Evolutionary conservation across 2,888 invertebrate genomes (phyloP), one percentile per base, ranked within the genome.

Genomic region (Epistrophe eligans): DNA sequence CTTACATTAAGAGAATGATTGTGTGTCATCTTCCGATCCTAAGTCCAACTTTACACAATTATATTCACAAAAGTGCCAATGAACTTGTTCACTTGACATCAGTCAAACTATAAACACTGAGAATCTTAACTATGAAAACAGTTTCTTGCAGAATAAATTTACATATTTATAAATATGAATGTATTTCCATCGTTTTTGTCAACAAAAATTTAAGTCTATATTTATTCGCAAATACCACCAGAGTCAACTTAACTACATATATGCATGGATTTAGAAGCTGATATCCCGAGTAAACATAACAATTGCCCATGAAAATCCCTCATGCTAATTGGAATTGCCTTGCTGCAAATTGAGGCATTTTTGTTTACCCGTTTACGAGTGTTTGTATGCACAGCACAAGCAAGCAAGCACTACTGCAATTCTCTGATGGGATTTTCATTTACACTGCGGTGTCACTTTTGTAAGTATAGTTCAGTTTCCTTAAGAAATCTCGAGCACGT

Each of bases 321-420:
- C 66, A 79, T 76, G 84, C 84, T 79, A 84, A 84, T 84, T 74
- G 24, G 11, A 45, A 64, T 81, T 82, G 79, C 79, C 74, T 70
- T 70, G 79, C 62, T 71, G 74, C 67, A 83, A 72, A 83, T 82
- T 64, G 70, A 64, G 50, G 77, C 67, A 55, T 70, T 70, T 24
- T 13, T 84, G 74, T 79, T 79, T 79, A 67, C 79, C 71, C 50
- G 67, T 5, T 79, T 62, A 57, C 40, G 55, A 84, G 79, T 84
- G 62, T 84, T 84, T 64, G 28, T 52, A 10, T 58, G 48, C 50
- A 52, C 13, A 28, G 24, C 24, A 19, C 28, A 48, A 15, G 60
- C n/a, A 48, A 15, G 60, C n/a, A 66, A 28, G 8, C 19, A 19
- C 62, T 40, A 24, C 43, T 60, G 58, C 38, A n/a, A n/a, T 60